Conservation (phyloP, 2,888 invertebrate genomes). For the Cryptops parisi region DNA sequence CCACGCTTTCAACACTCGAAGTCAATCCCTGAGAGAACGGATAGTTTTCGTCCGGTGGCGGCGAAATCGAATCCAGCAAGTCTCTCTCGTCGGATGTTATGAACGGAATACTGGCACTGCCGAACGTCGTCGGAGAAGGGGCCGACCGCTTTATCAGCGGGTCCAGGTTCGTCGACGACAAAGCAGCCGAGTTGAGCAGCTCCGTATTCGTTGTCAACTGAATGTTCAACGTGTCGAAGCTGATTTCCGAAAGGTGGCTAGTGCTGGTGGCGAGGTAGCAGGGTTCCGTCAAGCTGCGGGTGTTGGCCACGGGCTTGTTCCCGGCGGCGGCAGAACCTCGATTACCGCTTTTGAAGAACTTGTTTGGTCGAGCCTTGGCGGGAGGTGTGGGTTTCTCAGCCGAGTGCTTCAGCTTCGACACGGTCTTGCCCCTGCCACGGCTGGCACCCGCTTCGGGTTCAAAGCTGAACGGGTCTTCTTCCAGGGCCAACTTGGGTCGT, state of each 20-base stretch:
- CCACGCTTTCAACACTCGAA: neutral
- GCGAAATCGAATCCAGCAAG: neutral
- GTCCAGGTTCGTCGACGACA: neutral
- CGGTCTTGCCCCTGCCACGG: neutral
- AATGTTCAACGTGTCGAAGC: neutral
- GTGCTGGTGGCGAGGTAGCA: neutral
- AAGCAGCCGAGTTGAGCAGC: neutral
- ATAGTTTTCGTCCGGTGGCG: neutral
- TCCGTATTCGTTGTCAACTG: no score
- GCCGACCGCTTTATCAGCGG: neutral
- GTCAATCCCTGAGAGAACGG: neutral
- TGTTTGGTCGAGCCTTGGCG: conserved; percentile 19
- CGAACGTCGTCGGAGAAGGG: neutral
- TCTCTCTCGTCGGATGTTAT: neutral
- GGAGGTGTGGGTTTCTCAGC: conserved; percentile 8
- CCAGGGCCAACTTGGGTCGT: conserved; percentile 7
- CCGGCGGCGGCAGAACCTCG: neutral
- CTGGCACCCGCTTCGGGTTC: conserved; percentile 17
- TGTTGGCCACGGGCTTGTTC: neutral
- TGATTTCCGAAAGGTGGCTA: neutral
- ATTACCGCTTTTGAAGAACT: conserved; percentile 22
- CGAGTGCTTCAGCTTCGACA: neutral
- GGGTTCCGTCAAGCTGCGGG: neutral
- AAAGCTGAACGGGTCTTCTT: conserved; percentile 21
- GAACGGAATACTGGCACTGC: neutral